Evolutionary conservation across 2,113 vertebrate genomes (phyloP).

Genomic region (Campylorhamphus procurvoides): DNA sequence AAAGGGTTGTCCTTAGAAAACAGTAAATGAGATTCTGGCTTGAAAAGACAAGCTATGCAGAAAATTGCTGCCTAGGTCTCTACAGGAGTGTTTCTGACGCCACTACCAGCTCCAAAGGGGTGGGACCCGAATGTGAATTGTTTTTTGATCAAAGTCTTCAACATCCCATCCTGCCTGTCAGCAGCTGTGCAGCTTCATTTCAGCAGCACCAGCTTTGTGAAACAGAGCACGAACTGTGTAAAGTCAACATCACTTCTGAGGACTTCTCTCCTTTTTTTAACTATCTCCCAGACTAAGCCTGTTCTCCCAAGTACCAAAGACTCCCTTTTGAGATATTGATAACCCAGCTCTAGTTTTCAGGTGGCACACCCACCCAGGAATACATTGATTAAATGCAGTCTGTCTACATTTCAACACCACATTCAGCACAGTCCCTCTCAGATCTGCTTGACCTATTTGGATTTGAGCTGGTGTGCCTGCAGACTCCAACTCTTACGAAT

Average conservation of each 20-base stretch:
- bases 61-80: neutral
- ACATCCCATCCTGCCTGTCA: neutral
- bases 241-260: neutral
- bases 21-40: neutral
- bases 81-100: neutral
- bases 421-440: neutral
- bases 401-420: neutral
- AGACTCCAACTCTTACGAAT: neutral
- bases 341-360: neutral
- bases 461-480: neutral
- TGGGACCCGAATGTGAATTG: neutral
- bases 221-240: rapidly evolving
- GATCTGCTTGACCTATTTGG: neutral
- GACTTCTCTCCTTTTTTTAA: neutral
- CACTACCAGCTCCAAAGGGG: neutral
- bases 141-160: neutral
- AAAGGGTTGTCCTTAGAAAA: neutral
- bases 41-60: neutral
- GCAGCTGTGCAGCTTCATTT: neutral
- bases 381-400: neutral
- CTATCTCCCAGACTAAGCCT: neutral
- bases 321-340: neutral
- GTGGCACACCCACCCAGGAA: neutral
- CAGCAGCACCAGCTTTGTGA: neutral
- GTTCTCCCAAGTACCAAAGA: neutral